Percentiles rank a stretch among this genome's conserved stretches.
phyloP scores from a whole-genome alignment of 2,888 invertebrate species.

The Dorcus hopei region DNA sequence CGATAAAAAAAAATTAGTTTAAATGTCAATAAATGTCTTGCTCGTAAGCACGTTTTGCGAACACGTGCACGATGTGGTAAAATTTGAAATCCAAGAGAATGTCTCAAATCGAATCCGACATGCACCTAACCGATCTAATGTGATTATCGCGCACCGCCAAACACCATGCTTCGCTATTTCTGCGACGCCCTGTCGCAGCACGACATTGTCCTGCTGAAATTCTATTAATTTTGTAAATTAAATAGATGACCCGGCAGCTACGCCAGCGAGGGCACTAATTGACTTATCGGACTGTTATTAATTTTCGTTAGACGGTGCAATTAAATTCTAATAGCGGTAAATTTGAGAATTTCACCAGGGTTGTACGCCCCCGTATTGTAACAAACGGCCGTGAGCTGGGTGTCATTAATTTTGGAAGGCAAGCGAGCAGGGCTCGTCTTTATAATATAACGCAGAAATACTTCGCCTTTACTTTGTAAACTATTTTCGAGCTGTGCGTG shows the following conservation, averaged over 20 bases:
- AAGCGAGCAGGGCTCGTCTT: too few relatives aligned
- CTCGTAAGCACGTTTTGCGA: too few relatives aligned
- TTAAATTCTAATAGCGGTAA: not conserved
- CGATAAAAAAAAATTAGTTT: too few relatives aligned
- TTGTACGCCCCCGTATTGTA: too few relatives aligned
- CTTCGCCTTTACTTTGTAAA: too few relatives aligned
- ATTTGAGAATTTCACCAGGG: not conserved
- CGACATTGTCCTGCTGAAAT: not conserved
- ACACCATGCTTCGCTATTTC: not conserved
- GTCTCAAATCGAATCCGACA: not conserved
- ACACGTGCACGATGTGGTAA: not conserved
- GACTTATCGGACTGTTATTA: not conserved
- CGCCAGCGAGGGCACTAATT: not conserved
- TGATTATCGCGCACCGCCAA: not conserved
- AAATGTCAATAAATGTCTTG: too few relatives aligned
- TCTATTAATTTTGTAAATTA: not conserved
- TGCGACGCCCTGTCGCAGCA: not conserved
- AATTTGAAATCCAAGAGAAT: not conserved
- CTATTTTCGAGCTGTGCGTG: too few relatives aligned
- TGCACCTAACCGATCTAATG: constrained; percentile 1
- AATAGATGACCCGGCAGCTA: not conserved
- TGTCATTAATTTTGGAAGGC: too few relatives aligned
- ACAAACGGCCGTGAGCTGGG: too few relatives aligned
- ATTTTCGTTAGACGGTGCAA: not conserved
- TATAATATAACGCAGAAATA: too few relatives aligned